A percentile compares a stretch with the other conserved stretches of the same genome.
These are phyloP conservation scores for Drosophila mimica DNA, from an alignment of 2,888 invertebrate species.

Conservation along the genomic window DNA sequence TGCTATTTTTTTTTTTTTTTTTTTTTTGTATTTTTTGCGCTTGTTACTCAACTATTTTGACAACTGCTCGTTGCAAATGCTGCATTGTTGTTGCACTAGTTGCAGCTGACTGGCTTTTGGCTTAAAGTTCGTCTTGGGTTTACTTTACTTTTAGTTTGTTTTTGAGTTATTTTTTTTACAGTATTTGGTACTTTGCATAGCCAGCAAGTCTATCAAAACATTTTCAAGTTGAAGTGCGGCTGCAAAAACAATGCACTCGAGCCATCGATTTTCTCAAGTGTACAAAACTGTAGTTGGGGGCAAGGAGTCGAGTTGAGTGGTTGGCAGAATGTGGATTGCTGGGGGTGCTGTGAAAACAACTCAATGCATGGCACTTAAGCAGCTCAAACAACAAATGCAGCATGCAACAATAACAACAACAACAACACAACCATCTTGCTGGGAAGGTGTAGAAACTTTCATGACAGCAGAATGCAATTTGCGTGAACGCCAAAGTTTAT, in stretches of 20 bases:
- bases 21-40: conserved; percentile 8
- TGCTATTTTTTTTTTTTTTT: conserved; percentile 8
- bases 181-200: conserved; percentile 62
- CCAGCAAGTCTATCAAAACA: conserved; percentile 77
- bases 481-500: conserved; percentile 52
- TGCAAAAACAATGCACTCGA: conserved; percentile 67
- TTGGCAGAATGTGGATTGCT: not conserved
- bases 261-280: conserved; percentile 71
- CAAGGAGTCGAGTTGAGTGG: not conserved
- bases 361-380: conserved; percentile 78
- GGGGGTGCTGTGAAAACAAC: conserved; percentile 68
- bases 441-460: conserved; percentile 70
- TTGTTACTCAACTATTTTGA: conserved; percentile 51
- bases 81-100: conserved; percentile 39
- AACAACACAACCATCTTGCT: conserved; percentile 38
- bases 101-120: conserved; percentile 65
- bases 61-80: conserved; percentile 56
- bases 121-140: conserved; percentile 63
- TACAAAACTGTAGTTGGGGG: not conserved
- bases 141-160: conserved; percentile 28
- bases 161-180: conserved; percentile 1
- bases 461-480: conserved; percentile 74
- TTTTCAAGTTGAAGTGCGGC: conserved; percentile 79
- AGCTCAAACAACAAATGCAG: conserved; percentile 60
- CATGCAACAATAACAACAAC: conserved; percentile 22